Conservation (phyloP, 2,113 vertebrate species). For the Tragelaphus strepsiceros region DNA sequence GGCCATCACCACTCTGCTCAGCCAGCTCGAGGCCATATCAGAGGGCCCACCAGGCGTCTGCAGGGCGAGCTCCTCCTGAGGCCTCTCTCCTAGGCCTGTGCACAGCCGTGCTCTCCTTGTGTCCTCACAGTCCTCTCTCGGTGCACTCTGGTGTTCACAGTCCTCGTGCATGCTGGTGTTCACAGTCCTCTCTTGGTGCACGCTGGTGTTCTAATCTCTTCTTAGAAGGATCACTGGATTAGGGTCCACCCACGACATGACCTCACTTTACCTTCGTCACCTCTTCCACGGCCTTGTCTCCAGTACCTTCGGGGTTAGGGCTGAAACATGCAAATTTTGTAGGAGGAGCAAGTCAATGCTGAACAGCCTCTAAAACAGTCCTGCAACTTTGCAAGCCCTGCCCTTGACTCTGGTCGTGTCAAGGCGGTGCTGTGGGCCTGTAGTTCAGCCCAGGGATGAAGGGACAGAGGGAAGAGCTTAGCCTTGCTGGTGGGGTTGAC, state of each 20-base stretch:
- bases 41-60: accelerated
- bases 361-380: not conserved
- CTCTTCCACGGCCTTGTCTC: too few species aligned
- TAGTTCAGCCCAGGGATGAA: not conserved
- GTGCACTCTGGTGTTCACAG: accelerated
- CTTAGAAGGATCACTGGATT: too few species aligned
- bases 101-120: accelerated
- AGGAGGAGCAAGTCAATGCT: not conserved
- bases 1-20: accelerated
- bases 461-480: not conserved
- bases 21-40: accelerated
- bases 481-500: not conserved
- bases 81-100: not conserved
- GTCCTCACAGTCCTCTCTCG: not conserved
- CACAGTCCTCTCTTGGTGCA: not conserved
- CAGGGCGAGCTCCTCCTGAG: accelerated
- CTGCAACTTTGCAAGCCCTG: accelerated
- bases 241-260: accelerated
- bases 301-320: not conserved
- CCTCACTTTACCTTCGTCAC: too few species aligned
- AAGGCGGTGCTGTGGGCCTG: accelerated
- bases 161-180: too few species aligned
- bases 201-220: not conserved
- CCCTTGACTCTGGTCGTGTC: not conserved
- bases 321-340: not conserved